A percentile compares a stretch with the other conserved stretches of the same genome.
Conservation (phyloP, 2,888 invertebrate species). For the Caenorhabditis auriculariae region DNA sequence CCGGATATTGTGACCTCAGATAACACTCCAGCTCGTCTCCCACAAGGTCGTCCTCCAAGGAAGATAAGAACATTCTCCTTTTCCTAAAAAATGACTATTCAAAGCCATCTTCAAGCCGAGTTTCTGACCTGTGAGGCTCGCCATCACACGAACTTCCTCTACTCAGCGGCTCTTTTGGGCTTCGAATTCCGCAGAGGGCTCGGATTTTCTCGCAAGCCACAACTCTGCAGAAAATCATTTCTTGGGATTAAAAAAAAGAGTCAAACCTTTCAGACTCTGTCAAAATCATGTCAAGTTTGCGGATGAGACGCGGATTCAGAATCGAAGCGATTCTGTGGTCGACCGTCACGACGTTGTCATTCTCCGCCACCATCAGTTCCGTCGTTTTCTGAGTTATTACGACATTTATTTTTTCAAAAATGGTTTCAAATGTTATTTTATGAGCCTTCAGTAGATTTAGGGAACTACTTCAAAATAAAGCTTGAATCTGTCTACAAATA, state of each 20-base stretch:
- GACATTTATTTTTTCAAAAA: too few relatives aligned
- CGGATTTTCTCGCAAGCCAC: slow-evolving; percentile 30
- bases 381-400: slow-evolving; percentile 13
- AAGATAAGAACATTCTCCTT: slow-evolving; percentile 51
- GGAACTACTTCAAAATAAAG: too few relatives aligned
- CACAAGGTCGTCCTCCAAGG: slow-evolving; percentile 50
- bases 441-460: too few relatives aligned
- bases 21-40: slow-evolving; percentile 55
- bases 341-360: slow-evolving; percentile 26
- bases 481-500: too few relatives aligned
- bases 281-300: slow-evolving; percentile 37
- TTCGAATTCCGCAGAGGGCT: slow-evolving; percentile 29
- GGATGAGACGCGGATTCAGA: slow-evolving; percentile 46
- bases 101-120: background rate
- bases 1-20: slow-evolving; percentile 29
- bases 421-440: too few relatives aligned
- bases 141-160: slow-evolving; percentile 38
- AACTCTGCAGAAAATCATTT: background rate
- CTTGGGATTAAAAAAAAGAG: background rate
- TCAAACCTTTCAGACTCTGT: slow-evolving; percentile 41
- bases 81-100: slow-evolving; percentile 23
- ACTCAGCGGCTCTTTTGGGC: slow-evolving; percentile 32
- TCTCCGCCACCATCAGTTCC: slow-evolving; percentile 13
- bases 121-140: slow-evolving; percentile 25
- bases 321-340: slow-evolving; percentile 56